phyloP scores from a whole-genome alignment of 1,140 invertebrate species.

The Hyphantria cunea region DNA sequence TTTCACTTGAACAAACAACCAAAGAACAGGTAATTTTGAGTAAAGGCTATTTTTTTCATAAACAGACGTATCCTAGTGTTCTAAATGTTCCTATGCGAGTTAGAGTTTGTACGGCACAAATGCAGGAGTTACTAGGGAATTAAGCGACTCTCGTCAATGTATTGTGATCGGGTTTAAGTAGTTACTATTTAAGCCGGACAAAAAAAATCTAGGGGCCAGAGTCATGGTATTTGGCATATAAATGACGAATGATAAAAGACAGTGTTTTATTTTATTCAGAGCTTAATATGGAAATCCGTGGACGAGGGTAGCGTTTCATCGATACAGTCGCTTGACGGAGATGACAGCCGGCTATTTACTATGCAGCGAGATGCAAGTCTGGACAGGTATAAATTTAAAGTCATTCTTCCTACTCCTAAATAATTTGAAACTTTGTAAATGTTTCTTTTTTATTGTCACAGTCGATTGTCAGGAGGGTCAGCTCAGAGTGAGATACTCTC shows the following conservation, averaged over 20 bases:
- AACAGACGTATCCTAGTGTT: too few relatives aligned
- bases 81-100: too few relatives aligned
- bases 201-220: too few relatives aligned
- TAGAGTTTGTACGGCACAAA: too few relatives aligned
- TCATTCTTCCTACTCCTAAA: neutral
- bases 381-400: constrained; percentile 83
- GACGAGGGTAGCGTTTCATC: constrained; percentile 91
- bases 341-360: constrained; percentile 79
- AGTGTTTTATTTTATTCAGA: constrained; percentile 37
- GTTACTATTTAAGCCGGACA: too few relatives aligned
- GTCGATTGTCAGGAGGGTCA: constrained; percentile 90
- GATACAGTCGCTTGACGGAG: constrained; percentile 88
- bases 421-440: neutral
- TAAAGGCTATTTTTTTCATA: too few relatives aligned
- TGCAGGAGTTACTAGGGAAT: too few relatives aligned
- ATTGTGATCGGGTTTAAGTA: too few relatives aligned
- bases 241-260: too few relatives aligned
- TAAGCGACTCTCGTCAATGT: too few relatives aligned
- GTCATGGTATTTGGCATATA: too few relatives aligned
- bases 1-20: constrained; percentile 80
- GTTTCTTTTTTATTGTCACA: constrained; percentile 42
- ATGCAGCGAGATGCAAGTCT: constrained; percentile 86
- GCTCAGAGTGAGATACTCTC: constrained; percentile 91
- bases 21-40: constrained; percentile 81
- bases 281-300: constrained; percentile 85